Evolutionary conservation across 2,797 vertebrate genomes (phyloP).

Genomic region (Bryconaethiops microstoma): DNA sequence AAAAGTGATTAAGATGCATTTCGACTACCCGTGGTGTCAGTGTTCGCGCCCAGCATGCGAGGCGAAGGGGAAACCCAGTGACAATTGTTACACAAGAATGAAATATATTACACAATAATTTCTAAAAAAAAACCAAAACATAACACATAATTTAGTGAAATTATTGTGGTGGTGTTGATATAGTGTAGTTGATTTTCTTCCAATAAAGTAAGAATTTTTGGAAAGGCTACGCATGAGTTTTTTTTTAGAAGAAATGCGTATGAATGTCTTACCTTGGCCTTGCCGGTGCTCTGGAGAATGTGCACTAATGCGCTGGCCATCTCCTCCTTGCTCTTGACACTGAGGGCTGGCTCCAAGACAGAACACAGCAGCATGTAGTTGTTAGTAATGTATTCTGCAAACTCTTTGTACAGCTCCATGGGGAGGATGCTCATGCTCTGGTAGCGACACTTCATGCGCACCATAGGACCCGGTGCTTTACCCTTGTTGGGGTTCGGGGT

Average conservation of each 20-base stretch:
- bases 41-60: too few relatives aligned
- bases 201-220: not conserved
- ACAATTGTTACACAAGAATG: too few relatives aligned
- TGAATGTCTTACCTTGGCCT: constrained; percentile 73
- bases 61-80: too few relatives aligned
- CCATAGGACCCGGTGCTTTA: constrained; percentile 70
- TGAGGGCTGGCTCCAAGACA: constrained; percentile 89
- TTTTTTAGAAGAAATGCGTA: not conserved
- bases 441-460: constrained; percentile 91
- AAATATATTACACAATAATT: too few relatives aligned
- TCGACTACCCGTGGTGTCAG: too few relatives aligned
- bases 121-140: too few relatives aligned
- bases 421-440: constrained; percentile 93
- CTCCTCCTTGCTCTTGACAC: constrained; percentile 92
- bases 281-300: constrained; percentile 92
- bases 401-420: constrained; percentile 98
- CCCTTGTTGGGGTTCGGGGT: constrained; percentile 89
- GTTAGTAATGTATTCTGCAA: constrained; percentile 93
- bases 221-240: not conserved
- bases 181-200: not conserved
- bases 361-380: constrained; percentile 92
- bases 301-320: constrained; percentile 91
- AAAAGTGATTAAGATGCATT: too few relatives aligned
- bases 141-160: too few relatives aligned
- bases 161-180: too few relatives aligned